Evolutionary conservation across 2,888 invertebrate species (phyloP).

Genomic region (Morpho helenor): DNA sequence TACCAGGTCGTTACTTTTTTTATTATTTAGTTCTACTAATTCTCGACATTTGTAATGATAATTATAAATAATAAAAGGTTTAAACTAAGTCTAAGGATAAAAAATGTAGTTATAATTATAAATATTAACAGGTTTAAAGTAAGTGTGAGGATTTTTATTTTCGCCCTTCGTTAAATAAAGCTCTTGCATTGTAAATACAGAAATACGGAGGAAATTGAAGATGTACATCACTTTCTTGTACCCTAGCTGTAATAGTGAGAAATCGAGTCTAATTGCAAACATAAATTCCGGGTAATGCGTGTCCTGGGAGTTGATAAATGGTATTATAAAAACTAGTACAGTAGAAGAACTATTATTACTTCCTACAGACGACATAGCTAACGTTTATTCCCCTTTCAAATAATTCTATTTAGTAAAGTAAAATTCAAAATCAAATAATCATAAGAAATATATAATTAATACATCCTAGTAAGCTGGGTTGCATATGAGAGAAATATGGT

Average conservation of each 20-base stretch:
- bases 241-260: background rate
- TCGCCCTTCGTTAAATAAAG: constrained; percentile 4
- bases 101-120: no score
- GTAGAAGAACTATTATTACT: no score
- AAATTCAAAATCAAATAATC: background rate
- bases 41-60: no score
- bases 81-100: no score
- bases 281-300: background rate
- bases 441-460: background rate
- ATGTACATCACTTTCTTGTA: constrained; percentile 1
- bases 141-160: background rate
- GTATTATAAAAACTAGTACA: background rate
- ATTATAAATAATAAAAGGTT: no score
- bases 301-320: background rate
- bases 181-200: constrained; percentile 5
- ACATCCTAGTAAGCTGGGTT: no score
- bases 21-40: background rate
- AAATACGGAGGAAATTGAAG: constrained; percentile 2
- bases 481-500: no score
- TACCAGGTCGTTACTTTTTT: no score
- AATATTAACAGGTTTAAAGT: background rate
- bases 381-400: background rate
- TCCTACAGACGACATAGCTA: no score
- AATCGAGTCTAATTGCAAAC: background rate
- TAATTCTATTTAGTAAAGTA: background rate